Evolutionary conservation across 1,140 invertebrate genomes (phyloP).

Genomic region (Piezodorus guildinii): DNA sequence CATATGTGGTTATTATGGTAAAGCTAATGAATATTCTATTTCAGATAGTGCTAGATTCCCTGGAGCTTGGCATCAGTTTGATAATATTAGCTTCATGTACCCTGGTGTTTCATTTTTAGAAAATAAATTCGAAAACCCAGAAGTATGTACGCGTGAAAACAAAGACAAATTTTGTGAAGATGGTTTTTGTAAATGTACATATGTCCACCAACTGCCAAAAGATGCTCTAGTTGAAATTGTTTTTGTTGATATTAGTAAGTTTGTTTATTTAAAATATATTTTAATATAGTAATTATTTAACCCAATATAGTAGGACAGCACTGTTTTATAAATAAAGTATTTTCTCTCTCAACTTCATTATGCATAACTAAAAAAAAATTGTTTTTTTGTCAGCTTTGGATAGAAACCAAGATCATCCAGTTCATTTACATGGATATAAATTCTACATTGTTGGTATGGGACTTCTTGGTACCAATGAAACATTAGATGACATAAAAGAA

Average conservation of each 20-base stretch:
- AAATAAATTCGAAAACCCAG: background rate
- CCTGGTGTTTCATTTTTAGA: slow-evolving; percentile 17
- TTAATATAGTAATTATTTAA: too few species aligned
- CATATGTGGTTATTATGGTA: background rate
- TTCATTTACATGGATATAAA: slow-evolving; percentile 26
- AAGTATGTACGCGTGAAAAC: slow-evolving; percentile 17
- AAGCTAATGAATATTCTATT: background rate
- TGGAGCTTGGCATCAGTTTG: slow-evolving; percentile 27
- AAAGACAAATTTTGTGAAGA: slow-evolving; percentile 20
- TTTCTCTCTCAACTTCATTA: too few species aligned
- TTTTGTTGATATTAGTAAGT: slow-evolving; percentile 27
- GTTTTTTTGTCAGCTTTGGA: slow-evolving; percentile 2
- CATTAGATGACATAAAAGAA: slow-evolving; percentile 20
- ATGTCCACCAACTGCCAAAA: slow-evolving; percentile 19
- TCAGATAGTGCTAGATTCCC: slow-evolving; percentile 20
- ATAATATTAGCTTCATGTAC: slow-evolving; percentile 26
- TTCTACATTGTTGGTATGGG: slow-evolving; percentile 25
- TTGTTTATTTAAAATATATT: too few species aligned
- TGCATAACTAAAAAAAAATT: too few species aligned
- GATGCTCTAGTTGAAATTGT: slow-evolving; percentile 26
- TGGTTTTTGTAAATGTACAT: slow-evolving; percentile 23
- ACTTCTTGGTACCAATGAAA: slow-evolving; percentile 20
- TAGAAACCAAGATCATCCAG: slow-evolving; percentile 27
- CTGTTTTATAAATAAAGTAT: too few species aligned
- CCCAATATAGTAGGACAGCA: too few species aligned